Evolutionary conservation across 1,140 invertebrate species (phyloP), one percentile per base, ranked within the genome.

Genomic region (Musca vetustissima): DNA sequence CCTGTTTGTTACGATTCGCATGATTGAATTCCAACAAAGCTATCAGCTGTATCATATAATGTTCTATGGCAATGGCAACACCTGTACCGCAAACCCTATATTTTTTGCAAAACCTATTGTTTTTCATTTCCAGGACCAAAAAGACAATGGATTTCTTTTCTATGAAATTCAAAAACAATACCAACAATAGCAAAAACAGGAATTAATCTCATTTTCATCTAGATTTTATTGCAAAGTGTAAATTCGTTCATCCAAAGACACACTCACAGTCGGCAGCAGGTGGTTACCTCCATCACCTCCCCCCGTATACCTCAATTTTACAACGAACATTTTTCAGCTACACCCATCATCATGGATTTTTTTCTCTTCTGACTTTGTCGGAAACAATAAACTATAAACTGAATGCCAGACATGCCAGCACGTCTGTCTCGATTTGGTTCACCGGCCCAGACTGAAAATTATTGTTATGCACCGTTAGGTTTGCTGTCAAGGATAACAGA

Each of bases 351-450:
- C n/a, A n/a, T n/a, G 36, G 36, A 43, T 43, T 43, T 43, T 43
- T n/a, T n/a, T n/a, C n/a, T n/a, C n/a, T n/a, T n/a, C n/a, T n/a
- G 6, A 43, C 6, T 43, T 43, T 43, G 36, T 59, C 36, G 57
- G 32, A 36, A 61, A 61, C 57, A 61, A 61, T 61, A 61, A 61
- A 61, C 57, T 36, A 61, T 43, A 61, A n/a, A 61, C 28, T 61
- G 36, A 43, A 61, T 36, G 57, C 36, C 36, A 61, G 21, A 52
- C 28, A 61, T 43, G 49, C 4, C 21, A 21, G 17, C 21, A 11
- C 21, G n/a, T 17, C 21, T 52, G 49, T 52, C 36, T 43, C 21
- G 49, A 21, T 52, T 52, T 52, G 17, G 49, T 52, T 52, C 36
- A 13, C 4, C 36, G 36, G 36, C 36, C 6, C 36, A 43, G 36